Base-by-base conservation (phyloP, 2,113 vertebrate species). In the Crotalus horridus region DNA sequence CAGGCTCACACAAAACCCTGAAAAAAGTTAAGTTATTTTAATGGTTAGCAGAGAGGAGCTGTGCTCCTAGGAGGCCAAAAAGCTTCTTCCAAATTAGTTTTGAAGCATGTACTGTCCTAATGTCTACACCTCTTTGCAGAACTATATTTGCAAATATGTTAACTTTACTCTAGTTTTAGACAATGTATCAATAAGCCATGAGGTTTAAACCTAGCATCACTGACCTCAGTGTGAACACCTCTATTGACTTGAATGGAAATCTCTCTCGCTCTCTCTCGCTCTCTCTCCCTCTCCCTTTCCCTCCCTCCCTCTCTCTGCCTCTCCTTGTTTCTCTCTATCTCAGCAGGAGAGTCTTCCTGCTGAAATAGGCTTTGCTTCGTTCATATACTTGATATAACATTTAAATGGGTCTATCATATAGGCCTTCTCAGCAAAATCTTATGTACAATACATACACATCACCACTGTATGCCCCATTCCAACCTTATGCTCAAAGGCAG, bases 161-260 rank as follows among this genome's bases (percentile, higher is more conserved):
- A 93, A 96, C 92, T 87, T 95, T 91, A 94, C 92, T 94, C 91
- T 89, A 94, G 64, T 95, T 94, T 91, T 95, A 94, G 88, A 95
- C 54, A 69, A 48, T 96, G 6, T 88, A 87, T 54, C 53, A 87
- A 61, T 93, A 93, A 90, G 89, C 92, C 81, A 90, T 93, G 74
- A 85, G 89, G 88, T 95, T 95, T 95, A 95, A 91, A 55, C 91
- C 90, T 96, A 95, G 88, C 55, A 85, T n/a, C 69, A 89, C 92
- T 85, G 87, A 88, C 51, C 59, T 89, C 91, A 93, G 46, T 85
- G 43, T 87, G 29, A 86, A 85, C 86, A 90, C 74, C 54, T 81
- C 89, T 93, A 33, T 87, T 54, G 74, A 93, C 92, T 93, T 90
- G 92, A 93, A 90, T 90, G 46, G 46, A 64, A 90, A 61, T 54